Evolutionary conservation across 2,113 vertebrate genomes (phyloP).

Genomic region (Piprites chloris): DNA sequence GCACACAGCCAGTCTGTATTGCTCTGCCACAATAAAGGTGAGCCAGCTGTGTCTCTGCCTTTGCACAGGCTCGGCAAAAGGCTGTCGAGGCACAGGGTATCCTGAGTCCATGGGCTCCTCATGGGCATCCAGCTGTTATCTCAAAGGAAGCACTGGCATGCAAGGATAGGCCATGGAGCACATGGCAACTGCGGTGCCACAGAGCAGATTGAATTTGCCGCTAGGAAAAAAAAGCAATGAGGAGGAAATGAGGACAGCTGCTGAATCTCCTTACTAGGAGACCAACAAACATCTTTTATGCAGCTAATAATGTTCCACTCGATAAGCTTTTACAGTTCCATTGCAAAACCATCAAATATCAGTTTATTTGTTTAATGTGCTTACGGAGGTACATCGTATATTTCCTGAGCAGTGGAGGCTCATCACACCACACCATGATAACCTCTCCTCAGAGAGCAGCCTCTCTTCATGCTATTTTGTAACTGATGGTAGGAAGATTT

Average conservation of each 20-base stretch:
- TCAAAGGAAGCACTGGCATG: background rate
- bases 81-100: rapidly evolving
- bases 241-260: background rate
- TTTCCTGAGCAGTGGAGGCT: background rate
- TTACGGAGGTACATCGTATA: background rate
- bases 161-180: background rate
- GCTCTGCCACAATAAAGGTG: rapidly evolving
- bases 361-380: background rate
- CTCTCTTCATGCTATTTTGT: rapidly evolving
- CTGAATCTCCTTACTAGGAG: background rate
- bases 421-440: background rate
- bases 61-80: background rate
- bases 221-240: background rate
- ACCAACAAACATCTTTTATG: background rate
- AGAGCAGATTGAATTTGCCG: background rate
- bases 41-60: background rate
- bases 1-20: background rate
- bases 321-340: background rate
- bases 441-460: background rate
- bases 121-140: background rate
- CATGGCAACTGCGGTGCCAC: background rate
- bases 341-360: background rate
- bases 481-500: background rate
- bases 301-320: background rate
- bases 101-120: background rate